phyloP scores from a whole-genome alignment of 2,797 vertebrate genomes.

The Cercopithecus hamlyni region DNA sequence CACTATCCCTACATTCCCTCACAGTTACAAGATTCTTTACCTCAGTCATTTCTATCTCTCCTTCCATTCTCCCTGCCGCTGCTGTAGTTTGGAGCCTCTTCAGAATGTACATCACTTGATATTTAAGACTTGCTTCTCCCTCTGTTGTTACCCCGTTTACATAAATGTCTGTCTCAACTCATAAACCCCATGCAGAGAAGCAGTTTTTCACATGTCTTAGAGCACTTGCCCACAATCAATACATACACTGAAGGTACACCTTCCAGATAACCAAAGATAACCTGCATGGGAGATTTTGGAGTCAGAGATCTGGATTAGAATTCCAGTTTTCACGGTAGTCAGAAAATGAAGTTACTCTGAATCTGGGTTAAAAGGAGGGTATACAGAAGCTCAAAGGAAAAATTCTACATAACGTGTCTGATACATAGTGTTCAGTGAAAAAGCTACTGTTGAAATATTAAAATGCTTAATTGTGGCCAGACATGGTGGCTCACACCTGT shows the following conservation, averaged over 20 bases:
- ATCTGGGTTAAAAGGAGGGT: not conserved
- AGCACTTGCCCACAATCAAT: not conserved
- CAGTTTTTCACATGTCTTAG: not conserved
- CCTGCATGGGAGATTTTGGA: not conserved
- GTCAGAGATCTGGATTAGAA: conserved; percentile 8
- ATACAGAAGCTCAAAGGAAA: not conserved
- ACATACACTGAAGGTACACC: not conserved
- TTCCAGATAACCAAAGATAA: not conserved
- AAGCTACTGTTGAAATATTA: not conserved
- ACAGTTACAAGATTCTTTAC: not conserved
- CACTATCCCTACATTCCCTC: not conserved
- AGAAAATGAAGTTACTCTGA: conserved; percentile 23
- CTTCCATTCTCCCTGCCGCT: not conserved
- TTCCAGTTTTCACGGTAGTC: not conserved
- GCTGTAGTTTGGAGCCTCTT: not conserved
- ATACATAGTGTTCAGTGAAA: not conserved
- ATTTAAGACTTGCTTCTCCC: not conserved
- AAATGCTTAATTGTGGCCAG: not conserved
- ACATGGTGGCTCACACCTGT: too few species aligned
- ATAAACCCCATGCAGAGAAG: not conserved
- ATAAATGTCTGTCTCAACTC: conserved; percentile 22
- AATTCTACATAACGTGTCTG: not conserved
- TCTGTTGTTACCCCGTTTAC: not conserved
- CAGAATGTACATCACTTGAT: not conserved
- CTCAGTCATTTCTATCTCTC: not conserved